phyloP scores from a whole-genome alignment of 2,113 vertebrate genomes.

The Rhodinocichla rosea region DNA sequence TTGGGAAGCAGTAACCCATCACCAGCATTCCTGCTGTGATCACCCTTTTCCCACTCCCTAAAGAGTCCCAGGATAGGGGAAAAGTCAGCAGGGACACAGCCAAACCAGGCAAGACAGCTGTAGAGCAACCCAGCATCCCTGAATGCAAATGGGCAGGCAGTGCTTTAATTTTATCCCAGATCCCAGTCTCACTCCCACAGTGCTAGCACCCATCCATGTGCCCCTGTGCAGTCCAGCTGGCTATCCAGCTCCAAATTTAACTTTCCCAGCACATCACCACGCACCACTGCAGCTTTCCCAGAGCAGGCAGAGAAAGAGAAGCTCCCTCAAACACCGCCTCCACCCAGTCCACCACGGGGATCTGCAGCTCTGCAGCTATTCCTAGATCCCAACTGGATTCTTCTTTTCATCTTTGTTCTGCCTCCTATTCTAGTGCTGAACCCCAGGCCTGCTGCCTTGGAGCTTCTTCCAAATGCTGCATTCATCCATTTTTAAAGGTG shows the following conservation, averaged over 20 bases:
- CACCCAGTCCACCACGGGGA: neutral
- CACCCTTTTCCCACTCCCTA: neutral
- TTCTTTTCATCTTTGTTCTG: constrained; percentile 57
- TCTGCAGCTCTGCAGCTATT: constrained; percentile 31
- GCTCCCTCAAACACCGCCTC: neutral
- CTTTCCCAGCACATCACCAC: neutral
- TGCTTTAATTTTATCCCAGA: neutral
- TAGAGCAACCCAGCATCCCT: neutral
- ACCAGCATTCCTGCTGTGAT: neutral
- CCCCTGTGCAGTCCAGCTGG: neutral
- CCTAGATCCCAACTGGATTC: constrained; percentile 42
- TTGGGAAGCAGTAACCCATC: neutral
- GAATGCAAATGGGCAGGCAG: neutral
- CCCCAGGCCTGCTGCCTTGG: constrained; percentile 41
- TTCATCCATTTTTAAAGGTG: constrained; percentile 67
- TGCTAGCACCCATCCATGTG: neutral
- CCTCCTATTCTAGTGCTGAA: constrained; percentile 33
- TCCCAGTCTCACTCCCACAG: neutral
- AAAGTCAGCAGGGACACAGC: neutral
- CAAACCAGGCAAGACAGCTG: neutral
- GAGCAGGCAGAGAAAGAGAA: neutral
- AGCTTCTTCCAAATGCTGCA: constrained; percentile 21
- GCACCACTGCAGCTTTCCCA: neutral
- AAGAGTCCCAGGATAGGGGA: neutral
- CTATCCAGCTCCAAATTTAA: neutral